phyloP scores from a whole-genome alignment of 2,113 vertebrate genomes.

The Gracilinanus agilis region DNA sequence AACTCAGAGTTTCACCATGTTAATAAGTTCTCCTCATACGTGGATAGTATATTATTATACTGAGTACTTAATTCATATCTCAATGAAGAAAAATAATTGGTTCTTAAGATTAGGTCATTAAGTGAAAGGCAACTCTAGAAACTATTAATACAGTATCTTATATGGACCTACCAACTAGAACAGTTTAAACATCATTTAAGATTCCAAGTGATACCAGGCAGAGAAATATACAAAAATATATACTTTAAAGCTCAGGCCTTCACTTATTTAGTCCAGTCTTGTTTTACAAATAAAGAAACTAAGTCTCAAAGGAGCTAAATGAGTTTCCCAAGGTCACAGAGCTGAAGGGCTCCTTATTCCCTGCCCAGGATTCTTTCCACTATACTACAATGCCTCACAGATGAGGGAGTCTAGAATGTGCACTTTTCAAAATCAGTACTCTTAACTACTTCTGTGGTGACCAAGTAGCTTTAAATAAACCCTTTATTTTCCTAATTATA shows the following conservation, averaged over 20 bases:
- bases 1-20: background rate
- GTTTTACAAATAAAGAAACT: constrained; percentile 30
- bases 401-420: background rate
- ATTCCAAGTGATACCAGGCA: background rate
- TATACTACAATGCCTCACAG: constrained; percentile 11
- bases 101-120: background rate
- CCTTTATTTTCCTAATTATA: background rate
- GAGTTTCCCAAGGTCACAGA: constrained; percentile 16
- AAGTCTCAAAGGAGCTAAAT: background rate
- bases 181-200: background rate
- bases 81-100: background rate
- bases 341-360: background rate
- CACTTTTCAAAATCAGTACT: constrained; percentile 33
- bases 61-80: background rate
- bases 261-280: background rate
- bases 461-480: background rate
- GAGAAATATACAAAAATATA: background rate
- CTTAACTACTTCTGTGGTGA: background rate
- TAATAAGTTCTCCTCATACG: background rate
- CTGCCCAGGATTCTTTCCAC: background rate
- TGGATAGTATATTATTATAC: background rate
- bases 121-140: background rate
- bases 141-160: background rate
- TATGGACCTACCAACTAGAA: background rate
- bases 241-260: background rate